Conservation (phyloP, 2,113 vertebrate species). For the Salvelinus fontinalis region DNA sequence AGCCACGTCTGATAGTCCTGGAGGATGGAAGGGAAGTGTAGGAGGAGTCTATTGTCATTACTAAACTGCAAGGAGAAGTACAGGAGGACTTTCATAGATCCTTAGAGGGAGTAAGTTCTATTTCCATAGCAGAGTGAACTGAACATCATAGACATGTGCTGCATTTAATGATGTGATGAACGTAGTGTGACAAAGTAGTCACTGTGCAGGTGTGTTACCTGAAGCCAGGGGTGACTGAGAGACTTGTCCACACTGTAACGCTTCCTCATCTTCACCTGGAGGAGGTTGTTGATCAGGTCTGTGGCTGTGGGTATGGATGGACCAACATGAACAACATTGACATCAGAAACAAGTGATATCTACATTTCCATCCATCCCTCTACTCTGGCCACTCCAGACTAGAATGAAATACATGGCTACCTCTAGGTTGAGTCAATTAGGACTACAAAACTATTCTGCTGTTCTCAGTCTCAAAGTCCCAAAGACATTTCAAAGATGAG, state of each 20-base stretch:
- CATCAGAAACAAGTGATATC: not conserved
- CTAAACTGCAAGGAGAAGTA: not conserved
- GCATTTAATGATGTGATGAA: not conserved
- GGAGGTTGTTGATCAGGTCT: conserved; percentile 89
- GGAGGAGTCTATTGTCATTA: not conserved
- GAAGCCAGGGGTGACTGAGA: conserved; percentile 88
- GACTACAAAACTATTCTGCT: not conserved
- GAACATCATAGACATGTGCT: not conserved
- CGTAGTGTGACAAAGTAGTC: not conserved
- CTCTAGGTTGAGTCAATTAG: not conserved
- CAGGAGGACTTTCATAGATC: too few relatives aligned
- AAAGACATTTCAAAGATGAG: not conserved
- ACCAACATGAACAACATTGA: not conserved
- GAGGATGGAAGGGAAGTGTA: not conserved
- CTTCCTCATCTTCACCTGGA: conserved; percentile 92
- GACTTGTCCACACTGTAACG: conserved; percentile 90
- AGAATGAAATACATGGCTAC: not conserved
- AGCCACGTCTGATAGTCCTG: conserved; percentile 92
- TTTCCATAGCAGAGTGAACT: too few relatives aligned
- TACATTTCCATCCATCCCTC: not conserved
- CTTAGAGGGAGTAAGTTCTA: too few relatives aligned
- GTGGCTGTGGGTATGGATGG: conserved; percentile 71
- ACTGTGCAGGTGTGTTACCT: conserved; percentile 70
- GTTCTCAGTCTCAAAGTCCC: not conserved
- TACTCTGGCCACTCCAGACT: not conserved